Conservation (phyloP, 1,140 invertebrate species). For the Scaptomyza graminum region DNA sequence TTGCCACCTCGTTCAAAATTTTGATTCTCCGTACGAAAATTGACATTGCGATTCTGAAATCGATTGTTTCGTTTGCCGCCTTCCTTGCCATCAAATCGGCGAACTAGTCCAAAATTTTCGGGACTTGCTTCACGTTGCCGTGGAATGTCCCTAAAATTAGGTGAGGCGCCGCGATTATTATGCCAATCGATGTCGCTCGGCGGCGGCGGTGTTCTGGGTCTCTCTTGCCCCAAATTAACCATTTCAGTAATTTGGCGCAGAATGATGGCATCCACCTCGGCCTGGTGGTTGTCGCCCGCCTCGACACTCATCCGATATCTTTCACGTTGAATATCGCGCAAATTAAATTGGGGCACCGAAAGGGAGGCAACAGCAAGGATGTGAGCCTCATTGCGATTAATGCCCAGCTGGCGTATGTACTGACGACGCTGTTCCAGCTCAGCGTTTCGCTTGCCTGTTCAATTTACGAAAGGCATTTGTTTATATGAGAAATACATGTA, state of each 20-base stretch:
- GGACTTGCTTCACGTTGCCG: neutral
- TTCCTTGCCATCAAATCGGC: neutral
- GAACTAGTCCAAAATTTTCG: slow-evolving; percentile 11
- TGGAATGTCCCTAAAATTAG: neutral
- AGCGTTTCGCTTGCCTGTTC: slow-evolving; percentile 4
- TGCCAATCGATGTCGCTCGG: slow-evolving; percentile 62
- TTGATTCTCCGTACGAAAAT: neutral
- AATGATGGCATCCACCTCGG: slow-evolving; percentile 38
- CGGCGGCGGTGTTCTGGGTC: slow-evolving; percentile 43
- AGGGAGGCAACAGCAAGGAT: slow-evolving; percentile 39
- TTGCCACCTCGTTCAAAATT: neutral
- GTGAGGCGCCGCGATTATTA: neutral
- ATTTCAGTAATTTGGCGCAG: slow-evolving; percentile 22
- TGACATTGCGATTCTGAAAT: neutral
- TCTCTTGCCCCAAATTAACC: slow-evolving; percentile 14
- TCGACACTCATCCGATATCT: slow-evolving; percentile 40
- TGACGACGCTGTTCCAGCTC: slow-evolving; percentile 42
- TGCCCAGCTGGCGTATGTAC: slow-evolving; percentile 49
- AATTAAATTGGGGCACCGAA: slow-evolving; percentile 41
- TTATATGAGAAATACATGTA: slow-evolving; percentile 24
- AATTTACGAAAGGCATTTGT: slow-evolving; percentile 14
- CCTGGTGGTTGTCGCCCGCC: slow-evolving; percentile 38
- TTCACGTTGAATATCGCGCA: slow-evolving; percentile 41
- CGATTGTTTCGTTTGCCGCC: neutral
- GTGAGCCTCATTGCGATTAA: slow-evolving; percentile 42